Evolutionary conservation across 2,113 vertebrate genomes (phyloP), one percentile per base, ranked within the genome.

Genomic region (Forbesichthys papilliferus): DNA sequence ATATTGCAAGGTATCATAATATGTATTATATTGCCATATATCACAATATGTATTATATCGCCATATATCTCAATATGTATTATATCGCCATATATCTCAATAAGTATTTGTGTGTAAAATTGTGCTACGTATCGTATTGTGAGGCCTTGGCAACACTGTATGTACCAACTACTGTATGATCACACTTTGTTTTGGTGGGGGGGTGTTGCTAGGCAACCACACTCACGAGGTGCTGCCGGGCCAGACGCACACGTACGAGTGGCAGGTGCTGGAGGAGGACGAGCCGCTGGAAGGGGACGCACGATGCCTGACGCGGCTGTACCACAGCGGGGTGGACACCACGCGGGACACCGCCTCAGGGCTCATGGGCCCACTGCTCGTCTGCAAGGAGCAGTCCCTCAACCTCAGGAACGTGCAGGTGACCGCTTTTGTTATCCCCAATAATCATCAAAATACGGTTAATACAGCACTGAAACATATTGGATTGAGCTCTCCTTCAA

Each of bases 321-420:
- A 99, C 78, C 95, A 98, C 12, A 99, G 98, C 65, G 93, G 95
- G 1, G 98, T 99, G 72, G 89, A 99, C 79, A 76, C 78, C 3
- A 90, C 90, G 0, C 92, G 91, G 9, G 98, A 99, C 86, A 93
- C 96, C 33, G 95, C 98, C 9, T 98, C 98, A 11, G 98, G 98
- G 36, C 91, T 99, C 1, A 91, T 99, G 5, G 98, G 97, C 46
- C 94, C 95, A 0, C 92, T 99, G 68, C 92, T 99, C 18, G 96
- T 99, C 85, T 99, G 98, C 88, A 99, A 98, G 89, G 93, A 92
- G 70, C 91, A 94, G 76, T 95, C 97, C 3, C 86, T 99, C 73
- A 93, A 93, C 0, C 90, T 88, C 67, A 94, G 94, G 78, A 97
- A 97, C 52, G 85, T 94, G 14, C 98, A 99, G 96, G 98, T 99